Percentiles rank a stretch among this genome's conserved stretches.
Conservation (phyloP, 2,888 invertebrate genomes). For the Troglohyphantes excavatus region DNA sequence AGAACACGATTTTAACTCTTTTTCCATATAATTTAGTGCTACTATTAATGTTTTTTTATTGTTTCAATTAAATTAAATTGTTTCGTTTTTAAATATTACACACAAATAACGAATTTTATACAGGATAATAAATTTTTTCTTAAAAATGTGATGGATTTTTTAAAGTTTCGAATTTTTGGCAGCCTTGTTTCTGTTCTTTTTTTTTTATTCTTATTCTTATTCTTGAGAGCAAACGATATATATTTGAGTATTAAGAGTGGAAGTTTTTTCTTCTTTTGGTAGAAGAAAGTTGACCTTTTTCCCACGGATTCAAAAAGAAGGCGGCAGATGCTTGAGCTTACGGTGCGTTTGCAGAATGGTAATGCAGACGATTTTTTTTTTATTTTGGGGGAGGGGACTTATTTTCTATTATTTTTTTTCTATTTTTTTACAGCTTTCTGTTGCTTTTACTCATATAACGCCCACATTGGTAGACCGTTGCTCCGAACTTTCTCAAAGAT, state of each 20-base stretch:
- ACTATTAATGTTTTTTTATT: too few species aligned
- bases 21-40: too few species aligned
- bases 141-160: not conserved
- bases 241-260: slow-evolving; percentile 49
- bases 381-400: not conserved
- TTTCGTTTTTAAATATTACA: too few species aligned
- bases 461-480: slow-evolving; percentile 51
- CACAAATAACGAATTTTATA: too few species aligned
- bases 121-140: too few species aligned
- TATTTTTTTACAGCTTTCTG: not conserved
- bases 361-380: slow-evolving; percentile 50
- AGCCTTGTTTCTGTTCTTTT: not conserved
- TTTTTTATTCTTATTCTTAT: slow-evolving; percentile 7
- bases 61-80: too few species aligned
- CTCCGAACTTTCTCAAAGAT: slow-evolving; percentile 34
- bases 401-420: not conserved
- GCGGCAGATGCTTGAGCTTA: slow-evolving; percentile 69
- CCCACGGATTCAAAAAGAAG: slow-evolving; percentile 45
- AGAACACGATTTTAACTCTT: too few species aligned
- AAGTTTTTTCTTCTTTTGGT: slow-evolving; percentile 4
- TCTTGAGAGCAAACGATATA: slow-evolving; percentile 30
- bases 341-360: slow-evolving; percentile 30
- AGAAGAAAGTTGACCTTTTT: slow-evolving; percentile 61
- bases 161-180: not conserved
- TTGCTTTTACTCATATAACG: slow-evolving; percentile 11